A percentile compares a stretch with the other conserved stretches of the same genome.
phyloP scores from a whole-genome alignment of 2,888 invertebrate species.

The Apotomis turbidana region DNA sequence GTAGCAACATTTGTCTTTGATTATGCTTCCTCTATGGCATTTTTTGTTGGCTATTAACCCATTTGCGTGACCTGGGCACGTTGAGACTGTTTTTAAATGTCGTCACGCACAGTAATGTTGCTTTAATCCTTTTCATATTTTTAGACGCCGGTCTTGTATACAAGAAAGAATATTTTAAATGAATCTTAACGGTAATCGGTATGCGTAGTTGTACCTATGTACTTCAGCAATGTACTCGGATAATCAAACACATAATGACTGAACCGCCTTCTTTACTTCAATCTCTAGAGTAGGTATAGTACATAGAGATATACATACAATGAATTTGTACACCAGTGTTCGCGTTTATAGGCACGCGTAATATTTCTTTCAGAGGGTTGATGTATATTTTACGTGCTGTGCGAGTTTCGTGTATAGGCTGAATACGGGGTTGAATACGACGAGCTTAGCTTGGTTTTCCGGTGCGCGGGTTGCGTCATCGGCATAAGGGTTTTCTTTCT shows the following conservation, averaged over 20 bases:
- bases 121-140: conserved; percentile 17
- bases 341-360: conserved; percentile 28
- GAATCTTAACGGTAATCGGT: background rate
- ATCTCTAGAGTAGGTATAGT: background rate
- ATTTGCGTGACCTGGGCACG: conserved; percentile 67
- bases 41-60: conserved; percentile 70
- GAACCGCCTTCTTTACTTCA: background rate
- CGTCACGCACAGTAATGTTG: conserved; percentile 7
- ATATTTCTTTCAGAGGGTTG: conserved; percentile 31
- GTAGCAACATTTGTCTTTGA: conserved; percentile 66
- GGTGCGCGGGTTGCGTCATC: conserved; percentile 19
- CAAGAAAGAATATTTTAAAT: background rate
- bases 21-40: conserved; percentile 64
- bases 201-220: background rate
- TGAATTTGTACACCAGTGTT: conserved; percentile 6
- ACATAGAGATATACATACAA: background rate
- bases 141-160: background rate
- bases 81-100: conserved; percentile 23
- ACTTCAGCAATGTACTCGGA: background rate
- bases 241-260: conserved; percentile 1
- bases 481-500: conserved; percentile 6
- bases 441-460: conserved; percentile 30
- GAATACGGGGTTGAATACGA: conserved; percentile 29
- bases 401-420: conserved; percentile 22
- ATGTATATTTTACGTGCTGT: conserved; percentile 34